Percentiles rank a stretch among this genome's conserved stretches.
Evolutionary conservation across 2,888 invertebrate genomes (phyloP).

Genomic region (Pollenia labialis): DNA sequence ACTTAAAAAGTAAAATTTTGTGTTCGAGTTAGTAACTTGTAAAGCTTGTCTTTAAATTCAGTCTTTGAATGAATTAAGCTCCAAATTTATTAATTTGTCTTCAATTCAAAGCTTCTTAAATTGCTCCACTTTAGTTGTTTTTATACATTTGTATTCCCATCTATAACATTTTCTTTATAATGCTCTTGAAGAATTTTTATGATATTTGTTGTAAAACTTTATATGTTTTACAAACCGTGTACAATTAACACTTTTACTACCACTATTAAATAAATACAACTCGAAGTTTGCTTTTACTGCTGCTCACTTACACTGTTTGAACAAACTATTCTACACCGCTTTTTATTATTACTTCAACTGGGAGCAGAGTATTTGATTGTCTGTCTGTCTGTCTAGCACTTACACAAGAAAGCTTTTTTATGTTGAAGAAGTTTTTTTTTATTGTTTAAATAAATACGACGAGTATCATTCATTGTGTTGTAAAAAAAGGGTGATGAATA

Average conservation of each 20-base stretch:
- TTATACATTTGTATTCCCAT: not conserved
- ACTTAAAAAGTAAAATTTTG: too few species aligned
- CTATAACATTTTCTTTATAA: not conserved
- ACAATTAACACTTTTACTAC: slow-evolving; percentile 47
- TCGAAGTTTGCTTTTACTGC: slow-evolving; percentile 34
- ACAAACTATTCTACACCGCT: slow-evolving; percentile 11
- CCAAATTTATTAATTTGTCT: too few species aligned
- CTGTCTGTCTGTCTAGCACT: not conserved
- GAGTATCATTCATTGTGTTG: not conserved
- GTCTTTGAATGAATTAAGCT: too few species aligned
- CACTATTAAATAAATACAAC: not conserved
- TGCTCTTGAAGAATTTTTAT: slow-evolving; percentile 11
- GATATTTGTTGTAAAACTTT: slow-evolving; percentile 27
- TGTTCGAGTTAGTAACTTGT: too few species aligned
- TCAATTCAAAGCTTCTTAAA: too few species aligned
- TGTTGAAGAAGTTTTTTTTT: slow-evolving; percentile 23
- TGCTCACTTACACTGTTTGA: slow-evolving; percentile 37
- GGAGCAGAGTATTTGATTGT: not conserved
- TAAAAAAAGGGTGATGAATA: slow-evolving; percentile 28
- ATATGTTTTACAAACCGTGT: not conserved
- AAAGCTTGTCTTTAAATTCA: too few species aligned
- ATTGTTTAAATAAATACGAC: slow-evolving; percentile 44
- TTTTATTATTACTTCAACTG: slow-evolving; percentile 49
- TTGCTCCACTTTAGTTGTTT: too few species aligned
- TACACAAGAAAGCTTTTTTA: slow-evolving; percentile 31